Base-by-base conservation (phyloP, 2,797 vertebrate species). In the Craterocephalus amniculus region DNA sequence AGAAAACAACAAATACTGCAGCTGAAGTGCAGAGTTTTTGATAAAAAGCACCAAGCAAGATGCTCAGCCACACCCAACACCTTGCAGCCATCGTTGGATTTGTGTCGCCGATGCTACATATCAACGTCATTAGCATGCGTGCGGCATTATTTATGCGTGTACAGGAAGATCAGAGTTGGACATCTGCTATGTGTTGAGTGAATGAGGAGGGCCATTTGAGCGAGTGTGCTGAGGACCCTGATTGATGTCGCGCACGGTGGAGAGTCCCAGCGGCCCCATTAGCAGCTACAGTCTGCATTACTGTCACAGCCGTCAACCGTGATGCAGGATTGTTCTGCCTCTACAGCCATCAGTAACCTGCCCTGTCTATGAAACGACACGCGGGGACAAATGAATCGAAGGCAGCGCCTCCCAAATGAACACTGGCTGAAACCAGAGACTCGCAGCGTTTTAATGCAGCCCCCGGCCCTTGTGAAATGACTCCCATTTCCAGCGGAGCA, bases 221-320 rank as follows among this genome's bases (percentile, higher is more conserved):
- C 62, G 80, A 88, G 80, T 24, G 63, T n/a, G 84, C 78, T 58
- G 83, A 83, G 81, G 84, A 86, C 81, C 83, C 80, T 91, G 92
- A 94, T 90, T 92, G 93, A 95, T 93, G 91, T 88, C 69, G 68
- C 84, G 59, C 80, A 69, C 84, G 72, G 85, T 79, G 45, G 63
- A 76, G 65, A 81, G 83, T 94, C 93, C 92, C 93, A 60, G 79
- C 58, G 91, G 93, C 48, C 92, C 91, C 90, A 94, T 94, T 95
- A 94, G 90, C 87, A 80, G 87, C 87, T 85, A 86, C 88, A 87
- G 83, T 87, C 91, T 86, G 87, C 90, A 90, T 92, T 92, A 90
- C 88, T 86, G 88, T 91, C 91, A 89, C 86, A 68, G 65, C 82
- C 70, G 54, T 81, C 88, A 84, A 74, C 76, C 38, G 2, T 82